Percentiles rank a stretch among this genome's conserved stretches.
Conservation (phyloP, 2,797 vertebrate genomes). For the Parauchenoglanis punctatus region DNA sequence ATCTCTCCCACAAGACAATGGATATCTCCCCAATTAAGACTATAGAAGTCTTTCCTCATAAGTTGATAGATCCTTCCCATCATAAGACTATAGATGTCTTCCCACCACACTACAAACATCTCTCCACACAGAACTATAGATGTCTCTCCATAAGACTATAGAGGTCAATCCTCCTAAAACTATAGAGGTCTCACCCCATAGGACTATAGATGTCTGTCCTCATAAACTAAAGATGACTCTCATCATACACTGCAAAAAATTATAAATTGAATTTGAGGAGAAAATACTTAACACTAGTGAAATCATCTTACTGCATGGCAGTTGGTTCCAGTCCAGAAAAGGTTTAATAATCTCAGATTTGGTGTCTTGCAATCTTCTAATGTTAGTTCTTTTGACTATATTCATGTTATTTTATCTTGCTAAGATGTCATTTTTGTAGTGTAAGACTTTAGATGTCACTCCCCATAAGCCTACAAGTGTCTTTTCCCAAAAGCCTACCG, state of each 20-base stretch:
- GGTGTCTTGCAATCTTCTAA: too few species aligned
- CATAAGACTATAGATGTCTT: neutral
- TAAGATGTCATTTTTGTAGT: too few species aligned
- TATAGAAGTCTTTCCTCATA: neutral
- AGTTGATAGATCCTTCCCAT: neutral
- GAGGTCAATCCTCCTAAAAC: slow-evolving; percentile 1
- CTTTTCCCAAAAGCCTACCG: neutral
- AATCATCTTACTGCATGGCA: too few species aligned
- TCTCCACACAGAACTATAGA: neutral
- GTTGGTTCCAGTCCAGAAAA: too few species aligned
- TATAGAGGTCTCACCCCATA: neutral
- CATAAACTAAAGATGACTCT: neutral
- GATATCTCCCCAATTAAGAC: neutral
- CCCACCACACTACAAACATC: neutral
- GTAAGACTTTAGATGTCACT: neutral
- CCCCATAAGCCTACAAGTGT: neutral
- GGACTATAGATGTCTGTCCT: neutral
- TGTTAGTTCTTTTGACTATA: too few species aligned
- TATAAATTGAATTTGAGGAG: too few species aligned
- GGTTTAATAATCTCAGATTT: too few species aligned
- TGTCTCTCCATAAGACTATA: neutral
- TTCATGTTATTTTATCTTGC: too few species aligned
- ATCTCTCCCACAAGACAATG: neutral
- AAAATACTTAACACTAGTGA: too few species aligned
- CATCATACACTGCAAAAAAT: too few species aligned